Evolutionary conservation across 1,140 invertebrate genomes (phyloP), one percentile per base, ranked within the genome.

Genomic region (Danaus melanippus): DNA sequence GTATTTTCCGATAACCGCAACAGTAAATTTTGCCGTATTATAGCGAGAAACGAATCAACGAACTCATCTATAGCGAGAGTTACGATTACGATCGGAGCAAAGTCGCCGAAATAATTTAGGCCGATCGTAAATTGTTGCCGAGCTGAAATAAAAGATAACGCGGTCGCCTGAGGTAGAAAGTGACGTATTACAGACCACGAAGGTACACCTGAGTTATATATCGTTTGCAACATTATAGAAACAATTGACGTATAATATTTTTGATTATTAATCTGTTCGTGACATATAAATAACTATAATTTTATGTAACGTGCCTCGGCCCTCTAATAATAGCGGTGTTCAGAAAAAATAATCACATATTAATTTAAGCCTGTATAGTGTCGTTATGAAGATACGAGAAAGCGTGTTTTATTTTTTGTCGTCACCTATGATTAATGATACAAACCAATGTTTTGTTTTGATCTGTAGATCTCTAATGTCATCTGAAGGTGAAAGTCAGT

Each of bases 71-170:
- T 15, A 32, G 32, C 32, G 11, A 21, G 43, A 41, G 56, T 49
- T 58, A 53, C 40, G 11, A 40, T 58, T 58, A 58, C 46, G 50
- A 58, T 50, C 56, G 45, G 15, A 44, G 17, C 17, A 58, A 58
- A 53, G 50, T 58, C 53, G 21, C 21, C 49, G 40, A 32, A 48
- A 58, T 58, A 39, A 52, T 53, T 40, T 53, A 53, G 50, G 56
- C 50, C 17, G 50, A 49, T 53, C 50, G 49, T 58, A 58, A 58
- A 53, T 49, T 21, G 45, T 47, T 42, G 39, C 46, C 32, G 9
- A 43, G 42, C 21, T 59, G 50, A 53, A 53, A 59, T 42, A 59
- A 53, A 59, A 53, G 50, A 53, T 59, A 49, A 47, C 42, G 51
- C 46, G 50, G 50, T 50, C 57, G 50, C 42, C 42, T 15, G 10